These are phyloP conservation scores for Aphelinus atriplicis DNA, from an alignment of 1,140 invertebrate genomes.

Conservation along the genomic window DNA sequence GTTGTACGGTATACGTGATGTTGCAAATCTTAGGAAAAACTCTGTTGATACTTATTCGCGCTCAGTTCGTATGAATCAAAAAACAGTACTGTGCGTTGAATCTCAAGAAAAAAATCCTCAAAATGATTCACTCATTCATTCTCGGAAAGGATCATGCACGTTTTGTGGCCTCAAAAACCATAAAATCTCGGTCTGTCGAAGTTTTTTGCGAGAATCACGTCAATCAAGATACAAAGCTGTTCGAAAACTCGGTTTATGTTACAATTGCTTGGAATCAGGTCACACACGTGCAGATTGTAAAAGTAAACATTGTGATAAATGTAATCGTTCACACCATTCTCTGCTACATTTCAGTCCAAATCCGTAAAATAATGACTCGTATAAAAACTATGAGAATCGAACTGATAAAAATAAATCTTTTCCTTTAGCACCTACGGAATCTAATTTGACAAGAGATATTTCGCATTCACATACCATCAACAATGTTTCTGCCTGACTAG, in stretches of 20 bases:
- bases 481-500: too few relatives aligned
- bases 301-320: not conserved
- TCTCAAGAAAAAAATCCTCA: too few relatives aligned
- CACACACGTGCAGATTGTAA: not conserved
- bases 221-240: not conserved
- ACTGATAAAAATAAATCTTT: too few relatives aligned
- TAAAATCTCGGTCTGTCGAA: not conserved
- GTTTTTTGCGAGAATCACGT: not conserved
- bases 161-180: not conserved
- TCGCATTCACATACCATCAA: too few relatives aligned
- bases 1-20: not conserved
- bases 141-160: too few relatives aligned
- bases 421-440: too few relatives aligned
- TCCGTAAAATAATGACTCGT: too few relatives aligned
- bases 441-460: too few relatives aligned
- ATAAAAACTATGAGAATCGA: too few relatives aligned
- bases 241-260: not conserved
- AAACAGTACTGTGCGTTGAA: not conserved
- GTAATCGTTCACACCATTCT: not conserved
- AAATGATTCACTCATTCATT: too few relatives aligned
- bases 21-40: too few relatives aligned
- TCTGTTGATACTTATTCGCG: too few relatives aligned
- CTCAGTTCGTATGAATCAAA: not conserved
- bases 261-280: conserved; percentile 1
- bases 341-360: not conserved